These are phyloP conservation scores for Athalia rosae DNA, from an alignment of 2,888 invertebrate species.

Conservation along the genomic window DNA sequence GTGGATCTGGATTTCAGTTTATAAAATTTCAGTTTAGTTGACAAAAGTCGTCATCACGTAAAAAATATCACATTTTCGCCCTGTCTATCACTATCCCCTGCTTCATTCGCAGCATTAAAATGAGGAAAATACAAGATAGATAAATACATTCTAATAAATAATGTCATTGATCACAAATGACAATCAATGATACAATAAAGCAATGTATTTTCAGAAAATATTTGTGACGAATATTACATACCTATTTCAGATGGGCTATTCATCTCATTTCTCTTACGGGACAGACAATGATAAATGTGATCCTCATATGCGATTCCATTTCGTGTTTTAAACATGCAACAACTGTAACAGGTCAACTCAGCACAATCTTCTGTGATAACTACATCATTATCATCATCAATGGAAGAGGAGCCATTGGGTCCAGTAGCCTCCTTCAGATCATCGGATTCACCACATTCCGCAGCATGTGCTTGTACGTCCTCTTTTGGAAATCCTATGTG, in stretches of 20 bases:
- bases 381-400: neutral
- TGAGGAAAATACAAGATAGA: too few species aligned
- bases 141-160: too few species aligned
- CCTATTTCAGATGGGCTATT: neutral
- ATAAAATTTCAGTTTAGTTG: neutral
- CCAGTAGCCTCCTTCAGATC: slow-evolving; percentile 11
- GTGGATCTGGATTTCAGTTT: neutral
- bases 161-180: too few species aligned
- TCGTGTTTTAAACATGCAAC: slow-evolving; percentile 55
- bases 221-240: slow-evolving; percentile 6
- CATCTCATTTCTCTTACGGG: slow-evolving; percentile 30
- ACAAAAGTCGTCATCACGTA: too few species aligned
- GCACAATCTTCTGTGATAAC: slow-evolving; percentile 20
- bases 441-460: slow-evolving; percentile 60
- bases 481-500: slow-evolving; percentile 55
- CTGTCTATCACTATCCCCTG: too few species aligned
- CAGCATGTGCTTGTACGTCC: slow-evolving; percentile 63
- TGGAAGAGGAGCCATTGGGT: neutral
- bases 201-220: neutral
- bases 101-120: neutral
- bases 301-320: slow-evolving; percentile 56
- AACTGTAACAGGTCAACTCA: slow-evolving; percentile 56
- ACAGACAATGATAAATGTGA: slow-evolving; percentile 57
- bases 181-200: too few species aligned
- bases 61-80: too few species aligned